Conservation (phyloP, 1,140 invertebrate genomes). For the Penaeus japonicus region DNA sequence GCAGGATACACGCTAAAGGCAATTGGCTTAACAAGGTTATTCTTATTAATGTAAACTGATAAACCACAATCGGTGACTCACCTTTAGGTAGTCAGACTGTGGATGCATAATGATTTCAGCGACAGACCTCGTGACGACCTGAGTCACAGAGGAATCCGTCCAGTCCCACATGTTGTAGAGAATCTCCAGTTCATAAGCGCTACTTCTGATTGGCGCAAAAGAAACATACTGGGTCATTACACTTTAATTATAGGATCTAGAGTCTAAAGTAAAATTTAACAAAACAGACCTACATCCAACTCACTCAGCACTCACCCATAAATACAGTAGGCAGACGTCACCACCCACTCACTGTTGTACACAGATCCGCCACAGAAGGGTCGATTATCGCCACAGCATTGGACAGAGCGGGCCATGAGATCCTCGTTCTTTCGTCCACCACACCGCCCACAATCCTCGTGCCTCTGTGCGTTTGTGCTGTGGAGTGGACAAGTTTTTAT, state of each 20-base stretch:
- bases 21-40: no score
- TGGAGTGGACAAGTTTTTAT: no score
- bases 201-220: neutral
- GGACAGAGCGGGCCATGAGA: constrained; percentile 82
- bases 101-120: no score
- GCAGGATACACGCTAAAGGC: neutral
- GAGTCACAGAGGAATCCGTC: no score
- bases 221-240: neutral
- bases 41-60: no score
- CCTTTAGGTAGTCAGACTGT: no score
- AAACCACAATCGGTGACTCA: no score
- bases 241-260: neutral
- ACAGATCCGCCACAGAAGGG: constrained; percentile 81
- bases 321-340: constrained; percentile 79
- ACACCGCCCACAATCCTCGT: constrained; percentile 18
- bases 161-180: no score
- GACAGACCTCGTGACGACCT: no score
- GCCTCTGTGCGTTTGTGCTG: neutral
- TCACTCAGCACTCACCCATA: constrained; percentile 72
- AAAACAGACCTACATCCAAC: neutral
- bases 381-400: constrained; percentile 73
- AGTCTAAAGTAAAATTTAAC: neutral
- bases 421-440: constrained; percentile 65
- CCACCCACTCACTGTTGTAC: constrained; percentile 75
- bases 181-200: no score